Conservation (phyloP, 2,113 vertebrate species). For the Machaerirhynchus nigripectus region DNA sequence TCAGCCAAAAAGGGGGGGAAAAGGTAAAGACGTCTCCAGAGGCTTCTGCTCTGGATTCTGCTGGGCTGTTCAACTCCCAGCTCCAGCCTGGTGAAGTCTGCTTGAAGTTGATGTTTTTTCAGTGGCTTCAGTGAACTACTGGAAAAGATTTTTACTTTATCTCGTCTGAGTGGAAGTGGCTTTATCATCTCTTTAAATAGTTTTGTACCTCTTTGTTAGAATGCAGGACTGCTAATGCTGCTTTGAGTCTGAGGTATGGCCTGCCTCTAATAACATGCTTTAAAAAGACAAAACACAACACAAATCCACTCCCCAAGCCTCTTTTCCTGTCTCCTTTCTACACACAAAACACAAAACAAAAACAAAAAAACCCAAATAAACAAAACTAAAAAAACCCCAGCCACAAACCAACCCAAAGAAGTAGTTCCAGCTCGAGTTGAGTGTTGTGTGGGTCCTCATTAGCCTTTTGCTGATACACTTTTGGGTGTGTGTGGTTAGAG, state of each 20-base stretch:
- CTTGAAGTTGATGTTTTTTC: background rate
- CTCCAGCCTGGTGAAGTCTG: background rate
- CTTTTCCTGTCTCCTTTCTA: background rate
- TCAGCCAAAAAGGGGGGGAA: background rate
- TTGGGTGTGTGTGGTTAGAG: background rate
- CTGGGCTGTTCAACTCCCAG: background rate
- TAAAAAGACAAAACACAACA: background rate
- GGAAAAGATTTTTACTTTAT: background rate
- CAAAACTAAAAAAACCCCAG: background rate
- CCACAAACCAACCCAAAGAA: background rate
- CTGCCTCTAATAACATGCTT: background rate
- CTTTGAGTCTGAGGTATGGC: background rate
- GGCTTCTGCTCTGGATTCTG: background rate
- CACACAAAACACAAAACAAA: background rate
- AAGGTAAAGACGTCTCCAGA: background rate
- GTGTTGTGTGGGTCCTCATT: background rate
- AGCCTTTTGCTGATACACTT: rapidly evolving
- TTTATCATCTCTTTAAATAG: background rate
- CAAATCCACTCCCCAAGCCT: background rate
- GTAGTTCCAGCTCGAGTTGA: background rate
- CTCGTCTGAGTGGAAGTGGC: background rate
- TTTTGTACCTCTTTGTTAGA: background rate
- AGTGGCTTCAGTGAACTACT: background rate
- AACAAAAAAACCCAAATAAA: background rate
- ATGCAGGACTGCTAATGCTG: background rate